A percentile compares a stretch with the other conserved stretches of the same genome.
Conservation (phyloP, 1,140 invertebrate species). For the Acromyrmex heyeri region DNA sequence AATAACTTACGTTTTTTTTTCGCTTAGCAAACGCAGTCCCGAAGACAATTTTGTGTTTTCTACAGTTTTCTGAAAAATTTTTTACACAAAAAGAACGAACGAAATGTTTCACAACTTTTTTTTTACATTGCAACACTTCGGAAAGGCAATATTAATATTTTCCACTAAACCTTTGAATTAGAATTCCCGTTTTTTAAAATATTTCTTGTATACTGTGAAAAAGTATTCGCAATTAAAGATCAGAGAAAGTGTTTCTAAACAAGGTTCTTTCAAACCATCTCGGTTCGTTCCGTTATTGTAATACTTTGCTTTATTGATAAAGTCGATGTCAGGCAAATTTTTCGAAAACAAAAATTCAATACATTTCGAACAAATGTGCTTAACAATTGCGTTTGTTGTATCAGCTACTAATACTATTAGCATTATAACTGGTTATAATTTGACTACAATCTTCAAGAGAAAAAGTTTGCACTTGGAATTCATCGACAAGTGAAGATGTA, state of each 20-base stretch:
- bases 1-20: too few species aligned
- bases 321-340: too few species aligned
- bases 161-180: not conserved
- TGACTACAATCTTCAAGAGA: not conserved
- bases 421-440: not conserved
- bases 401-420: not conserved
- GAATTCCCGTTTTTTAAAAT: not conserved
- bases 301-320: too few species aligned
- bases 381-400: not conserved
- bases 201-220: slow-evolving; percentile 2
- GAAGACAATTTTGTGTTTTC: too few species aligned
- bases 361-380: slow-evolving; percentile 1
- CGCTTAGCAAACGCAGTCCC: too few species aligned
- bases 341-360: not conserved
- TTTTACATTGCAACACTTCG: not conserved
- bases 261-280: slow-evolving; percentile 1
- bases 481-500: not conserved
- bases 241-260: slow-evolving; percentile 12
- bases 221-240: slow-evolving; percentile 11
- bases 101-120: slow-evolving; percentile 3
- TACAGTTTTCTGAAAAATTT: too few species aligned
- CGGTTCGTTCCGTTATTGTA: too few species aligned
- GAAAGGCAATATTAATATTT: not conserved
- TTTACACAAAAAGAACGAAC: not conserved
- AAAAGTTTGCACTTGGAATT: slow-evolving; percentile 3